phyloP scores from a whole-genome alignment of 2,888 invertebrate species.

The Leptothorax acervorum region DNA sequence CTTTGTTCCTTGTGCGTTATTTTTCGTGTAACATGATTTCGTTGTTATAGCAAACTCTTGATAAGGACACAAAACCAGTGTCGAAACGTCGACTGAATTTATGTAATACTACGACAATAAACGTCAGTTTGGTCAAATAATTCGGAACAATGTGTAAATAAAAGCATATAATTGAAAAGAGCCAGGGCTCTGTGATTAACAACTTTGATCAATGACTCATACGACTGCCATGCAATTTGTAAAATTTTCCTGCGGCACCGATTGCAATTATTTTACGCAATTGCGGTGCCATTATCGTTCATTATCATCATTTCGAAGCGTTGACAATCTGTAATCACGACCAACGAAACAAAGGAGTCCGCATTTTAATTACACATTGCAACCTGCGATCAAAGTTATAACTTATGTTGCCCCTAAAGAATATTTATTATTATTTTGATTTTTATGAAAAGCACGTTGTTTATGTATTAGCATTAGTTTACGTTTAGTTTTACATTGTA shows the following conservation, averaged over 20 bases:
- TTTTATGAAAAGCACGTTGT: background rate
- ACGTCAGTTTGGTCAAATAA: no score
- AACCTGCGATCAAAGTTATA: constrained; percentile 17
- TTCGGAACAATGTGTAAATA: constrained; percentile 53
- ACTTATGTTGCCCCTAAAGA: background rate
- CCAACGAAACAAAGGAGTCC: constrained; percentile 14
- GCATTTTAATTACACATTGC: constrained; percentile 21
- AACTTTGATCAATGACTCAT: constrained; percentile 57
- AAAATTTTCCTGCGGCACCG: constrained; percentile 62
- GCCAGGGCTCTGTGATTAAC: constrained; percentile 64
- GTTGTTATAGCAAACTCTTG: no score
- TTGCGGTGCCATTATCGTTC: constrained; percentile 26
- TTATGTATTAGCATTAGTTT: background rate
- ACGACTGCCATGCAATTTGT: constrained; percentile 58
- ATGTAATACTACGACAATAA: no score
- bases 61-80: no score
- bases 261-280: constrained; percentile 62
- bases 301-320: constrained; percentile 37
- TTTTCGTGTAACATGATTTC: no score
- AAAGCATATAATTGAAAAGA: constrained; percentile 58
- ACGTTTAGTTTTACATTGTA: background rate
- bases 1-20: no score
- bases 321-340: constrained; percentile 44
- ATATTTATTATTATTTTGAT: background rate
- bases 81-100: no score